A percentile compares a stretch with the other conserved stretches of the same genome.
Conservation (phyloP, 1,140 invertebrate genomes). For the Brachionus rubens region DNA sequence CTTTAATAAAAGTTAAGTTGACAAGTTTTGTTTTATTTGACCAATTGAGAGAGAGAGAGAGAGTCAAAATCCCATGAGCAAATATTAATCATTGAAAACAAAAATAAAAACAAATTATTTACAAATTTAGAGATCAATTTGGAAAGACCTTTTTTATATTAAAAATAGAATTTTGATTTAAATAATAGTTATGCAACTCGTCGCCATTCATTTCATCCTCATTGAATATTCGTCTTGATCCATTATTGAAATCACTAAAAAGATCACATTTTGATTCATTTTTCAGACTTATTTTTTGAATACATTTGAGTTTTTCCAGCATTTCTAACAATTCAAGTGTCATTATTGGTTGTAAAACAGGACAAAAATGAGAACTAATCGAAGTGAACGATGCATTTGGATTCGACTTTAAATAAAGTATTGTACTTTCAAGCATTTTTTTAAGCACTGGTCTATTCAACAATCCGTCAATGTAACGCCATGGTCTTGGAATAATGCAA, state of each 20-base stretch:
- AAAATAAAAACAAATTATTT: not conserved
- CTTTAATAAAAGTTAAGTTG: not conserved
- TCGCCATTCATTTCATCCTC: constrained; percentile 11
- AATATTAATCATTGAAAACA: no score
- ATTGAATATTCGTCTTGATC: not conserved
- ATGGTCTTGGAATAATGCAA: constrained; percentile 39
- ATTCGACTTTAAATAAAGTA: constrained; percentile 32
- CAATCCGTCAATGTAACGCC: constrained; percentile 32
- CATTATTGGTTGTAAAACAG: constrained; percentile 42
- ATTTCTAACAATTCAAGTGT: constrained; percentile 35
- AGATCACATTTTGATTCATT: constrained; percentile 18
- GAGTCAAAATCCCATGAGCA: no score
- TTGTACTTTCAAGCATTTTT: constrained; percentile 32
- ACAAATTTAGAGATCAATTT: not conserved
- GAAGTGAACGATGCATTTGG: constrained; percentile 12
- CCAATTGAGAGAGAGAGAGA: no score
- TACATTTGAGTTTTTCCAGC: constrained; percentile 33
- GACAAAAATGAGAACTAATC: constrained; percentile 29
- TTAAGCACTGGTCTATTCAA: constrained; percentile 29
- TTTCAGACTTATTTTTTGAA: constrained; percentile 16
- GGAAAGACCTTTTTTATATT: constrained; percentile 39
- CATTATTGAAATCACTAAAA: constrained; percentile 35
- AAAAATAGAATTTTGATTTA: constrained; percentile 35
- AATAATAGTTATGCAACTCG: constrained; percentile 4
- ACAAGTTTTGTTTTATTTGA: no score